Conservation (phyloP, 2,888 invertebrate genomes). For the Dorcus parallelipipedus region DNA sequence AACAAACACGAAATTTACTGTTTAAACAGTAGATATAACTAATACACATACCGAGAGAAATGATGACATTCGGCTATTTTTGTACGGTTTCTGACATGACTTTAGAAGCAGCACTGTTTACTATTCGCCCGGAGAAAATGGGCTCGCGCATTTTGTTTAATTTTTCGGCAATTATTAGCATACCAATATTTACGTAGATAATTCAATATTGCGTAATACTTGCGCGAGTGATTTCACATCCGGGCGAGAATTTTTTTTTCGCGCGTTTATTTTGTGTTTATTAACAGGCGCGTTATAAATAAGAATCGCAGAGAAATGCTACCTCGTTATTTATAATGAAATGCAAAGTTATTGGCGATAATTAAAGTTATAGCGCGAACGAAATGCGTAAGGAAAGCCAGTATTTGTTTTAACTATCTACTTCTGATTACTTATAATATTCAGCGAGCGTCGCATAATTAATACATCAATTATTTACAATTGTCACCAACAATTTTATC, state of each 20-base stretch:
- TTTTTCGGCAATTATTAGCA: constrained; percentile 6
- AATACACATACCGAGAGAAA: constrained; percentile 8
- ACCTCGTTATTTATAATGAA: too few relatives aligned
- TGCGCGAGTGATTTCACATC: constrained; percentile 5
- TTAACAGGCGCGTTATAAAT: too few relatives aligned
- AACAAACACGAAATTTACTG: constrained; percentile 15
- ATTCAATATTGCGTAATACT: constrained; percentile 17
- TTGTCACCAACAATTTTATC: not conserved
- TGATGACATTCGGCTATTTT: constrained; percentile 1
- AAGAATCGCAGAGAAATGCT: too few relatives aligned
- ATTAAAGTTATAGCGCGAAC: too few relatives aligned
- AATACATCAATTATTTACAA: not conserved
- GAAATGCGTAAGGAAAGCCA: too few relatives aligned
- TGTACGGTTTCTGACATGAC: not conserved
- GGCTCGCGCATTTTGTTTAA: not conserved
- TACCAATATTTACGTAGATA: constrained; percentile 15
- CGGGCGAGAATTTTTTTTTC: too few relatives aligned
- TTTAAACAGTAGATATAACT: constrained; percentile 10
- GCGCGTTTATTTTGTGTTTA: too few relatives aligned
- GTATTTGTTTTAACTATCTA: too few relatives aligned
- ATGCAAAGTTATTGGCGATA: too few relatives aligned
- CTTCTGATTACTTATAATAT: not conserved
- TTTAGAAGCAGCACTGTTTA: not conserved
- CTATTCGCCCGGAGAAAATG: not conserved
- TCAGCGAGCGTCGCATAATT: not conserved